Evolutionary conservation across 1,140 invertebrate species (phyloP).

Genomic region (Brachionus manjavacas): DNA sequence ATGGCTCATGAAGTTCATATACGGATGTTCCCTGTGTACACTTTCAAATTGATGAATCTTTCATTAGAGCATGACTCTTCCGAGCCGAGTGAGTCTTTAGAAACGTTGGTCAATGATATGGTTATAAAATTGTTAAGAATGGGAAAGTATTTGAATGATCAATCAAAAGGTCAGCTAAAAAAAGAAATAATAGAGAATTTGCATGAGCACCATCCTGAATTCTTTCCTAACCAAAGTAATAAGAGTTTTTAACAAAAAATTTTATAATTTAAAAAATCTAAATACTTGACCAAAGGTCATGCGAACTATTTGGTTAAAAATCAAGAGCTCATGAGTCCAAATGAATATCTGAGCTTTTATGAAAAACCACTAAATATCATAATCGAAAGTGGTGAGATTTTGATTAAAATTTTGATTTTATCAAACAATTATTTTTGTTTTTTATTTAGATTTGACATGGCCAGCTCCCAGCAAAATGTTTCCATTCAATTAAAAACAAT

Average conservation of each 20-base stretch:
- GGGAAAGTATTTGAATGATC: slow-evolving; percentile 34
- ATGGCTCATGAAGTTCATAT: slow-evolving; percentile 36
- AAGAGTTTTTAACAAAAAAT: too few species aligned
- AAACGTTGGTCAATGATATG: slow-evolving; percentile 29
- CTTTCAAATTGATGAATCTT: slow-evolving; percentile 40
- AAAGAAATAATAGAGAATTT: slow-evolving; percentile 25
- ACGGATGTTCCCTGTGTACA: slow-evolving; percentile 14
- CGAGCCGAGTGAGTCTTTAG: slow-evolving; percentile 23
- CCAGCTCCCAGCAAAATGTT: slow-evolving; percentile 22
- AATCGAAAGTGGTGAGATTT: slow-evolving; percentile 12
- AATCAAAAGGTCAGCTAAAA: slow-evolving; percentile 27
- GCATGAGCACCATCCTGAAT: slow-evolving; percentile 35
- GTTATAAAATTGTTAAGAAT: slow-evolving; percentile 1
- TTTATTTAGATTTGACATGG: slow-evolving; percentile 23
- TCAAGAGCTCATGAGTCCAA: not conserved
- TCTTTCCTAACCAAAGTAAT: slow-evolving; percentile 37
- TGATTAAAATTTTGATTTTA: not conserved
- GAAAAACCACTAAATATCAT: slow-evolving; percentile 17
- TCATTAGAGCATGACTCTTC: slow-evolving; percentile 24
- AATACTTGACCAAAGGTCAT: not conserved
- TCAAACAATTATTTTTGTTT: not conserved
- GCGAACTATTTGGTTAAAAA: slow-evolving; percentile 7
- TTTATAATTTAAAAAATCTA: not conserved
- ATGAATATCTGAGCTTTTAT: slow-evolving; percentile 14
- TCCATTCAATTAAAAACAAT: not conserved